phyloP scores from a whole-genome alignment of 2,888 invertebrate species.

The Cephus sareptanus region DNA sequence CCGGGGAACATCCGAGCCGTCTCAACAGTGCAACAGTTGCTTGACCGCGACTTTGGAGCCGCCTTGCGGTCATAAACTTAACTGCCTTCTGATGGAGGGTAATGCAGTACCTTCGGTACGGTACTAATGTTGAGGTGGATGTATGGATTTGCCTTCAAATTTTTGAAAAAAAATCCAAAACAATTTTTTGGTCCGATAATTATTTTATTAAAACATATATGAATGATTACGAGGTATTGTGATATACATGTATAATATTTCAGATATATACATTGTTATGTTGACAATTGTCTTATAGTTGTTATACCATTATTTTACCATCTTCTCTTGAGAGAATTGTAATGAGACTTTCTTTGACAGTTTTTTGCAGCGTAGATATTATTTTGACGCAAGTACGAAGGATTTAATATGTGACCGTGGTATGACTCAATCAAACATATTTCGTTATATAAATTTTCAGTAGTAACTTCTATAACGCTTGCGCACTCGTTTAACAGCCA shows the following conservation, averaged over 20 bases:
- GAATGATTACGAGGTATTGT: background rate
- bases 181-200: background rate
- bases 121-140: background rate
- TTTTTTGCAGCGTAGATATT: conserved; percentile 11
- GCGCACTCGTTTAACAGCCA: conserved; percentile 64
- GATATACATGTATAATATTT: background rate
- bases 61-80: conserved; percentile 14
- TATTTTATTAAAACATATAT: background rate
- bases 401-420: conserved; percentile 38
- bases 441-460: conserved; percentile 60
- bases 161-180: background rate
- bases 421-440: conserved; percentile 56
- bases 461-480: conserved; percentile 49
- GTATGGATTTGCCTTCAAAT: background rate
- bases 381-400: conserved; percentile 13
- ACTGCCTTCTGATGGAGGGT: background rate
- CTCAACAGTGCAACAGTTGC: conserved; percentile 36
- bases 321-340: conserved; percentile 22
- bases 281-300: background rate
- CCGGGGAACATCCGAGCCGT: conserved; percentile 13
- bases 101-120: background rate
- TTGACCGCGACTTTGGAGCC: conserved; percentile 18
- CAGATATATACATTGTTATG: conserved; percentile 3
- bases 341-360: conserved; percentile 23
- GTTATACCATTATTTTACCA: conserved; percentile 22